phyloP scores from a whole-genome alignment of 2,888 invertebrate species.

The Ophion obscuratus region DNA sequence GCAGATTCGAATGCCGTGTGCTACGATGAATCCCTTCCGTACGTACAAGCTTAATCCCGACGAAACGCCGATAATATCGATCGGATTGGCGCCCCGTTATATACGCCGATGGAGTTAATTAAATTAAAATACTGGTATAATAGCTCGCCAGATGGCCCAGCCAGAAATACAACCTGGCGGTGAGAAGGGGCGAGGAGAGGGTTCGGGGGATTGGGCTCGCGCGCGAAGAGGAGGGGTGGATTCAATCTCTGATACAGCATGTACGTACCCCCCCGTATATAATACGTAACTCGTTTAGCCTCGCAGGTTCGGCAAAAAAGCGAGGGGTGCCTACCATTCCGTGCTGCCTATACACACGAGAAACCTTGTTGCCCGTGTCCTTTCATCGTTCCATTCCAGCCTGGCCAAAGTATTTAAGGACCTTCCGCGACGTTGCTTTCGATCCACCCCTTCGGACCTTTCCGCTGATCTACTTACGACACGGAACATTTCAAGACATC shows the following conservation, averaged over 20 bases:
- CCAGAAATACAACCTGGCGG: slow-evolving; percentile 81
- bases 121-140: slow-evolving; percentile 84
- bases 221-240: slow-evolving; percentile 32
- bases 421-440: slow-evolving; percentile 63
- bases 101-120: slow-evolving; percentile 81
- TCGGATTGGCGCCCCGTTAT: slow-evolving; percentile 75
- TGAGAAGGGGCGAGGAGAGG: slow-evolving; percentile 70
- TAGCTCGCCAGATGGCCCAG: slow-evolving; percentile 82
- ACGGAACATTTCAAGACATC: slow-evolving; percentile 24
- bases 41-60: slow-evolving; percentile 82
- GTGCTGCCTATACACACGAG: slow-evolving; percentile 19
- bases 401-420: slow-evolving; percentile 79
- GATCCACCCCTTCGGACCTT: slow-evolving; percentile 18
- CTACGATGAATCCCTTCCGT: slow-evolving; percentile 63
- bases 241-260: slow-evolving; percentile 35
- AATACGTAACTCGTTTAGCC: slow-evolving; percentile 83
- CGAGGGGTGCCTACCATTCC: slow-evolving; percentile 59
- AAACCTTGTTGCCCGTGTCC: slow-evolving; percentile 44
- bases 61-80: slow-evolving; percentile 83
- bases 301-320: slow-evolving; percentile 81
- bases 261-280: slow-evolving; percentile 73
- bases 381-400: slow-evolving; percentile 68
- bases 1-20: slow-evolving; percentile 79
- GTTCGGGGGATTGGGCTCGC: slow-evolving; percentile 33
- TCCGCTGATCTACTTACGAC: slow-evolving; percentile 5